phyloP scores from a whole-genome alignment of 2,113 vertebrate species.

The Indicator indicator region DNA sequence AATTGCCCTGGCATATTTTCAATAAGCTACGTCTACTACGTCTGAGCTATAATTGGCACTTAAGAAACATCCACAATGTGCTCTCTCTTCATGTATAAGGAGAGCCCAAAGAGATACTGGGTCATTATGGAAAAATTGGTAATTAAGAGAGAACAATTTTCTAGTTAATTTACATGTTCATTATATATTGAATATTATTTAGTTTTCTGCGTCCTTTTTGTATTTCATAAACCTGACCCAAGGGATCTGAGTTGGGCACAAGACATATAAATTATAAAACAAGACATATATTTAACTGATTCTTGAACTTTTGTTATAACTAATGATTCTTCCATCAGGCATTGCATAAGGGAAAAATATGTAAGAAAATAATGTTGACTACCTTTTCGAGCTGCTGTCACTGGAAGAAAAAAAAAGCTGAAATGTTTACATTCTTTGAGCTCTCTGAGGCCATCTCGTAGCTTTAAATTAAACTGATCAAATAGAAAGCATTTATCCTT shows the following conservation, averaged over 20 bases:
- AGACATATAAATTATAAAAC: slow-evolving; percentile 59
- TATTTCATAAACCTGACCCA: slow-evolving; percentile 62
- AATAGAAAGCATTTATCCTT: slow-evolving; percentile 50
- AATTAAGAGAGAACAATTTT: slow-evolving; percentile 69
- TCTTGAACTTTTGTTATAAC: slow-evolving; percentile 54
- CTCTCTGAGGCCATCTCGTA: slow-evolving; percentile 60
- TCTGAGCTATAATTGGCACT: slow-evolving; percentile 61
- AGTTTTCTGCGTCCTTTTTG: slow-evolving; percentile 55
- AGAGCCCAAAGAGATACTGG: slow-evolving; percentile 53
- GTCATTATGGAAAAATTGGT: slow-evolving; percentile 71
- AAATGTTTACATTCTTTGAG: slow-evolving; percentile 49
- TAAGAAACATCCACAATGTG: slow-evolving; percentile 50
- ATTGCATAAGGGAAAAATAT: slow-evolving; percentile 63
- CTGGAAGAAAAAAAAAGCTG: slow-evolving; percentile 1
- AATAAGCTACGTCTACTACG: neutral
- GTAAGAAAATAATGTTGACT: slow-evolving; percentile 72
- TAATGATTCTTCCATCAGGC: slow-evolving; percentile 63
- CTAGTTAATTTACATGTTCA: slow-evolving; percentile 68
- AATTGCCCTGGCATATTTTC: slow-evolving; percentile 8
- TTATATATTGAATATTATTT: slow-evolving; percentile 71
- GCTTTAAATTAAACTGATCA: slow-evolving; percentile 72
- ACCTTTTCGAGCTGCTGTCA: slow-evolving; percentile 63
- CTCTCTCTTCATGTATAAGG: slow-evolving; percentile 37
- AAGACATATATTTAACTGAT: slow-evolving; percentile 61
- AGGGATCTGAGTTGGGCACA: slow-evolving; percentile 40